phyloP scores from a whole-genome alignment of 2,797 vertebrate genomes.

The Acestrorhynchus altus region DNA sequence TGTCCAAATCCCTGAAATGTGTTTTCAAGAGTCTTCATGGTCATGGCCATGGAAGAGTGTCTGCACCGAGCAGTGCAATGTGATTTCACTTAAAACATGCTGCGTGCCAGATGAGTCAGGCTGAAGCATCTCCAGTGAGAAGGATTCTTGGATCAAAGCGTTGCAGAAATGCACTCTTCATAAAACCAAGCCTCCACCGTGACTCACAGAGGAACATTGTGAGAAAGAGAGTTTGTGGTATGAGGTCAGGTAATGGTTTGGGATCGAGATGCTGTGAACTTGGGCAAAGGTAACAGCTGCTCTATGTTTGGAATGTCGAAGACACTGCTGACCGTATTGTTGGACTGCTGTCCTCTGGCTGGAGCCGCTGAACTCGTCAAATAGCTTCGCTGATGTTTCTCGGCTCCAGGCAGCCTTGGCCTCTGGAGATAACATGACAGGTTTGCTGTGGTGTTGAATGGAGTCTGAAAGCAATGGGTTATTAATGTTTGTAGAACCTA shows the following conservation, averaged over 20 bases:
- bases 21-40: slow-evolving; percentile 27
- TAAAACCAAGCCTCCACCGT: slow-evolving; percentile 69
- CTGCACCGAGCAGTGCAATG: slow-evolving; percentile 57
- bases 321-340: background rate
- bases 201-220: slow-evolving; percentile 68
- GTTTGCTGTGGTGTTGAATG: slow-evolving; percentile 26
- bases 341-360: slow-evolving; percentile 36
- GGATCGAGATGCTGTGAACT: slow-evolving; percentile 57
- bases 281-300: slow-evolving; percentile 53
- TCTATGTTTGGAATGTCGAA: slow-evolving; percentile 46
- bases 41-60: slow-evolving; percentile 29
- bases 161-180: slow-evolving; percentile 66
- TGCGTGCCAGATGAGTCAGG: slow-evolving; percentile 68
- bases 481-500: slow-evolving; percentile 23
- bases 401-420: slow-evolving; percentile 30
- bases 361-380: slow-evolving; percentile 18
- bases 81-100: slow-evolving; percentile 70
- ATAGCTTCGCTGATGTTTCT: slow-evolving; percentile 24
- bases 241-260: slow-evolving; percentile 63
- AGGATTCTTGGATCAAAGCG: slow-evolving; percentile 75
- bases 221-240: slow-evolving; percentile 63
- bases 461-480: slow-evolving; percentile 23
- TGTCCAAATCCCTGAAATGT: slow-evolving; percentile 7
- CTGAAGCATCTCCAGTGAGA: slow-evolving; percentile 68
- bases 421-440: slow-evolving; percentile 7